Base-by-base conservation (phyloP, 2,888 invertebrate species). In the Phalera bucephala region DNA sequence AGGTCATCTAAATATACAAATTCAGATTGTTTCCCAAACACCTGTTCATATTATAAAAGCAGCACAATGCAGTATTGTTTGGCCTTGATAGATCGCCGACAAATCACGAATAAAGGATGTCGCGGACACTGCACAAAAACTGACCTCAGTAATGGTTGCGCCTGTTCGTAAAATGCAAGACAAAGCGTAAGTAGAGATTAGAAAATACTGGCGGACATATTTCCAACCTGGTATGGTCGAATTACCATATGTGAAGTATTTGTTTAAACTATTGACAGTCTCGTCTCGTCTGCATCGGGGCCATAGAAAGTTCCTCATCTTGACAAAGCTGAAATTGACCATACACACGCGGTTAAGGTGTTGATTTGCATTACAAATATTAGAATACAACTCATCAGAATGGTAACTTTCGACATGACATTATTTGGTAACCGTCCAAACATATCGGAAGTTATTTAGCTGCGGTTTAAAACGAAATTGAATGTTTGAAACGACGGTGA, bases 251-350 rank as follows among this genome's bases (percentile, higher is more conserved):
- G 63, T 57, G 64, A 61, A 50, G 71, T 73, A 68, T 76, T 71
- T 76, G 73, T 73, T 65, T 54, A 54, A 62, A 64, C 52, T 64
- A 79, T 82, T 80, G 72, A 54, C 68, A 81, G 71, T 77, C 79
- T 54, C 45, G 69, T 55, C 69, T 61, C 61, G 67, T 70, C 45
- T 45, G 43, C 69, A 83, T 71, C 59, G 76, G 67, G 84, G 83
- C 43, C 83, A 59, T 75, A 84, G 86, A 87, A 87, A 87, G 86
- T 78, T 61, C 51, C 48, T 58, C 71, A 75, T 78, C 73, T 80
- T 72, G 70, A 81, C 83, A 78, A 78, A 74, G 64, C 71, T 67
- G 64, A 78, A 82, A 81, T 83, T 81, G 76, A 77, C 82, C 79
- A 76, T 68, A 74, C 59, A 58, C 41, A 49, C 46, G 34, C 42